Evolutionary conservation across 2,888 invertebrate species (phyloP), one percentile per base, ranked within the genome.

Genomic region (Drosophila neotestacea): DNA sequence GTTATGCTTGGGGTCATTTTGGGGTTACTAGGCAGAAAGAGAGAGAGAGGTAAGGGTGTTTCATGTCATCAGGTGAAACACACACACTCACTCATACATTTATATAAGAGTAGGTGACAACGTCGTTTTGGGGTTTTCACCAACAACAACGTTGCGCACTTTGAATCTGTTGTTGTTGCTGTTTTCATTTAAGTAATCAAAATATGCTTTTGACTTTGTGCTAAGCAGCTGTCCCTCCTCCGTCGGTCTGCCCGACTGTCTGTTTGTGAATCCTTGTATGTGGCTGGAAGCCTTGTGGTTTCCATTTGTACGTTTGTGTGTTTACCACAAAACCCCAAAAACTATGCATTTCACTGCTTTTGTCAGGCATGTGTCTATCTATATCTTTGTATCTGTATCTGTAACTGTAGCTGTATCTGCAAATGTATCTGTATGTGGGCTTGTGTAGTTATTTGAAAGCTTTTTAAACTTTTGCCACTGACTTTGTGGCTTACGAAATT

Each of bases 141-240:
- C 59, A 44, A 28, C 47, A 56, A 64, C 55, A 72, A 59, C n/a
- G 13, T 62, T 76, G 77, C 44, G 47, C 63, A 62, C 50, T 65
- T 77, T 70, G 52, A 28, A 65, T 60, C 28, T 56, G 52, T 11
- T 64, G 65, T 6, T 63, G 67, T 28, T 64, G 67, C 44, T 75
- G 75, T 75, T 85, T 88, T 77, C 88, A 85, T 89, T 85, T 89
- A 85, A 87, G 85, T 85, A 89, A 85, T 85, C 85, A 85, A 85
- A 85, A 85, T 85, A 85, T 85, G 89, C 89, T 89, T 85, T 85
- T 89, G 89, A 82, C 88, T 89, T 82, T 67, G 73, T 77, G 72
- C 81, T 86, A 77, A 87, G 89, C 89, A 88, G 78, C 78, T 84
- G 84, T 39, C 61, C 59, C 46, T 38, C 32, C 32, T 30, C 10